These are phyloP conservation scores for Aricia agestis DNA, from an alignment of 1,140 invertebrate genomes.

Conservation along the genomic window DNA sequence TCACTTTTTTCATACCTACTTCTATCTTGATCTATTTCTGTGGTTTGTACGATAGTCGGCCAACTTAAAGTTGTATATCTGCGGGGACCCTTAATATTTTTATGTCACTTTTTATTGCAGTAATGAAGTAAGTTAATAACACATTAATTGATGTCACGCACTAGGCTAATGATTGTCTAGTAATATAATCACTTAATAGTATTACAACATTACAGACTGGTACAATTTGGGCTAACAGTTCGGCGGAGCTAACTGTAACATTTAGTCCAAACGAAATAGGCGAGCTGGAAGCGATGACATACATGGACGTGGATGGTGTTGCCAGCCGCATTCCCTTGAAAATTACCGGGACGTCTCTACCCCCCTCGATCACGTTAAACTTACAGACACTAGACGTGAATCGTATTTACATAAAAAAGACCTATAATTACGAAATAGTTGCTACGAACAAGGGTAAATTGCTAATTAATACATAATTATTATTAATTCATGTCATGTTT, in stretches of 20 bases:
- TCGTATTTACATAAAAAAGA: slow-evolving; percentile 60
- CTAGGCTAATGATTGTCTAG: no score
- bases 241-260: slow-evolving; percentile 56
- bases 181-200: no score
- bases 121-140: no score
- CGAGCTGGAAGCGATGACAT: slow-evolving; percentile 48
- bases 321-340: slow-evolving; percentile 47
- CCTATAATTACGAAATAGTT: slow-evolving; percentile 60
- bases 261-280: slow-evolving; percentile 61
- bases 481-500: no score
- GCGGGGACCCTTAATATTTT: no score
- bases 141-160: no score
- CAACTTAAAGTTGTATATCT: no score
- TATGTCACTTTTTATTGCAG: no score
- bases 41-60: no score
- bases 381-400: slow-evolving; percentile 65
- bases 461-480: no score
- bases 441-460: slow-evolving; percentile 59
- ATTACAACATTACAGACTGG: slow-evolving; percentile 46
- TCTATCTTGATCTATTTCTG: no score
- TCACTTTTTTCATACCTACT: no score
- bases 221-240: slow-evolving; percentile 59
- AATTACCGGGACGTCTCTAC: slow-evolving; percentile 53
- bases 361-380: slow-evolving; percentile 55
- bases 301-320: slow-evolving; percentile 62